Conservation (phyloP, 1,140 invertebrate species). For the Drosophila funebris region DNA sequence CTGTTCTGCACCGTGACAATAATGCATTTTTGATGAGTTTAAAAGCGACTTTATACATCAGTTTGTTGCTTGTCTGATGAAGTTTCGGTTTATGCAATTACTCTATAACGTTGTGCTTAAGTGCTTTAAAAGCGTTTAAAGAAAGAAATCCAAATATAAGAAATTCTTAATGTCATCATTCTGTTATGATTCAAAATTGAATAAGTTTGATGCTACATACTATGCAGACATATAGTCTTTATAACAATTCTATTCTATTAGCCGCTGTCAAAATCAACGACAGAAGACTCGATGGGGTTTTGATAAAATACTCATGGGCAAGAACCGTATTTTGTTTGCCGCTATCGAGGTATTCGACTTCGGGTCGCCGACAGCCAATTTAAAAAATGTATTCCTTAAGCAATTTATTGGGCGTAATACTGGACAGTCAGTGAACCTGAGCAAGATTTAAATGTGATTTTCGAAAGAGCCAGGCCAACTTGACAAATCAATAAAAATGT, state of each 20-base stretch:
- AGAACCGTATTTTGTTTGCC: too few relatives aligned
- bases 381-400: too few relatives aligned
- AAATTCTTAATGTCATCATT: not conserved
- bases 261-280: too few relatives aligned
- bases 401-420: too few relatives aligned
- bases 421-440: not conserved
- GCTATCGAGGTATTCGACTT: too few relatives aligned
- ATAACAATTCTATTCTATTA: too few relatives aligned
- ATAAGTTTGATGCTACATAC: too few relatives aligned
- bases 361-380: too few relatives aligned
- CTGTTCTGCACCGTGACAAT: slow-evolving; percentile 55
- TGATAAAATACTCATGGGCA: too few relatives aligned
- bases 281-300: too few relatives aligned
- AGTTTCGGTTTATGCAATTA: slow-evolving; percentile 7
- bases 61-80: slow-evolving; percentile 14
- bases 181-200: slow-evolving; percentile 2
- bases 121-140: not conserved
- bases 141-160: not conserved
- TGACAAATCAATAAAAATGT: slow-evolving; percentile 75
- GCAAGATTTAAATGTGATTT: not conserved
- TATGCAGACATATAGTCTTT: too few relatives aligned
- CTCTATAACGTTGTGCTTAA: not conserved
- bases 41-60: slow-evolving; percentile 26
- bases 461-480: slow-evolving; percentile 16
- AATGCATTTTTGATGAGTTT: slow-evolving; percentile 74